Evolutionary conservation across 2,888 invertebrate genomes (phyloP).

Genomic region (Andricus curvator): DNA sequence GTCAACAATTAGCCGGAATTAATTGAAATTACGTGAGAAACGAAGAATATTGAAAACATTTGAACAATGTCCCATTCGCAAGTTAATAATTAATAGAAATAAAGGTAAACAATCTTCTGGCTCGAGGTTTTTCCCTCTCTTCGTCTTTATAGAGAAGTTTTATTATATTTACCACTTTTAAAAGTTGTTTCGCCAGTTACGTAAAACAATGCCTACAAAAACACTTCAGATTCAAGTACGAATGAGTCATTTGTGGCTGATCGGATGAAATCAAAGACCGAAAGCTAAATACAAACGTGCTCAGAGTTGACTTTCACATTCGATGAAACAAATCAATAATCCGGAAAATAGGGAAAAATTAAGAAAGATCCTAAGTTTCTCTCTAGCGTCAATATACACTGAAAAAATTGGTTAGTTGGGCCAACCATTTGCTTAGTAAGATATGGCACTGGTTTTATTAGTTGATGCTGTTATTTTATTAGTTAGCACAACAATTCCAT

Average conservation of each 20-base stretch:
- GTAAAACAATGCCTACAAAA: not conserved
- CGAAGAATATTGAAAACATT: slow-evolving; percentile 16
- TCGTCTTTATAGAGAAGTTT: not conserved
- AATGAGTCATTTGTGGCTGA: slow-evolving; percentile 20
- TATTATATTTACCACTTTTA: not conserved
- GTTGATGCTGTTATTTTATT: too few relatives aligned
- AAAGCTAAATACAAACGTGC: slow-evolving; percentile 16
- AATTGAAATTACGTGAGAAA: slow-evolving; percentile 33
- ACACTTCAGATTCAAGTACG: slow-evolving; percentile 1
- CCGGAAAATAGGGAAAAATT: not conserved
- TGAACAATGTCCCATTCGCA: not conserved
- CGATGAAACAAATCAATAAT: slow-evolving; percentile 23
- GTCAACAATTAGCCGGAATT: slow-evolving; percentile 35
- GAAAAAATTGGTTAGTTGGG: too few relatives aligned
- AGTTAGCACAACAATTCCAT: too few relatives aligned
- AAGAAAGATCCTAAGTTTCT: not conserved
- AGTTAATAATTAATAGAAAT: not conserved
- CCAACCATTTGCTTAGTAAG: too few relatives aligned
- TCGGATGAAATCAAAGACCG: slow-evolving; percentile 24
- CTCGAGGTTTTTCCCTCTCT: not conserved
- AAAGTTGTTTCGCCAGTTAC: slow-evolving; percentile 1
- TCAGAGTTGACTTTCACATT: slow-evolving; percentile 32
- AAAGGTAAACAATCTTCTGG: not conserved
- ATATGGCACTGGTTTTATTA: too few relatives aligned
- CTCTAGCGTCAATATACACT: not conserved